phyloP scores from a whole-genome alignment of 2,113 vertebrate genomes.

The Seriola quinqueradiata region DNA sequence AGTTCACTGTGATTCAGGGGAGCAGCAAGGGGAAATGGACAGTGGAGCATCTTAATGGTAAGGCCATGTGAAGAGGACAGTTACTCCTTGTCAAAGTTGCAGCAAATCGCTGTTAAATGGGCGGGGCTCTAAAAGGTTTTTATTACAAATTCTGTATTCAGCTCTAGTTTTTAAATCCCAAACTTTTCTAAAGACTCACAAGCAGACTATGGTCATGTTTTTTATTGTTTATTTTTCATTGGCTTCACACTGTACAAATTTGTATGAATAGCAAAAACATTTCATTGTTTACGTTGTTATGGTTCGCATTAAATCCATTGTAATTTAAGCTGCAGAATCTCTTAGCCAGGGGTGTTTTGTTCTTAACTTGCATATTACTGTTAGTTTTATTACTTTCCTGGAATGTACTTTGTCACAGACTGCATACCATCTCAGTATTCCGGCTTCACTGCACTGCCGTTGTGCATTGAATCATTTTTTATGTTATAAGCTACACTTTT shows the following conservation, averaged over 20 bases:
- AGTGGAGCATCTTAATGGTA: slow-evolving; percentile 87
- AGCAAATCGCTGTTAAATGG: background rate
- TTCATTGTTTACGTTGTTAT: too few species aligned
- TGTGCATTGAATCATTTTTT: background rate
- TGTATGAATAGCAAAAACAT: background rate
- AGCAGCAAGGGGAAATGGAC: slow-evolving; percentile 84
- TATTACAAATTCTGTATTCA: too few species aligned
- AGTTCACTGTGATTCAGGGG: slow-evolving; percentile 82
- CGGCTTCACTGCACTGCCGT: background rate
- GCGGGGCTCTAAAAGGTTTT: background rate
- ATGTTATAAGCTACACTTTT: background rate
- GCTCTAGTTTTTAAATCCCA: too few species aligned
- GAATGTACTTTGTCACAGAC: background rate
- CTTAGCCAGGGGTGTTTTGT: too few species aligned
- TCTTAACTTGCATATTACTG: background rate
- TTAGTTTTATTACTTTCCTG: too few species aligned
- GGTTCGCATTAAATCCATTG: too few species aligned
- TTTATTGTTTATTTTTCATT: background rate
- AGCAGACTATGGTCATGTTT: background rate
- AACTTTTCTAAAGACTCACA: background rate
- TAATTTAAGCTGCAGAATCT: too few species aligned
- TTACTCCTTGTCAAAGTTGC: background rate
- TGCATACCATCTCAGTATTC: background rate
- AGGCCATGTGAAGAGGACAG: slow-evolving; percentile 32
- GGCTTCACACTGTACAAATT: background rate